Evolutionary conservation across 2,888 invertebrate genomes (phyloP), one percentile per base, ranked within the genome.

Genomic region (Ctena decussata): DNA sequence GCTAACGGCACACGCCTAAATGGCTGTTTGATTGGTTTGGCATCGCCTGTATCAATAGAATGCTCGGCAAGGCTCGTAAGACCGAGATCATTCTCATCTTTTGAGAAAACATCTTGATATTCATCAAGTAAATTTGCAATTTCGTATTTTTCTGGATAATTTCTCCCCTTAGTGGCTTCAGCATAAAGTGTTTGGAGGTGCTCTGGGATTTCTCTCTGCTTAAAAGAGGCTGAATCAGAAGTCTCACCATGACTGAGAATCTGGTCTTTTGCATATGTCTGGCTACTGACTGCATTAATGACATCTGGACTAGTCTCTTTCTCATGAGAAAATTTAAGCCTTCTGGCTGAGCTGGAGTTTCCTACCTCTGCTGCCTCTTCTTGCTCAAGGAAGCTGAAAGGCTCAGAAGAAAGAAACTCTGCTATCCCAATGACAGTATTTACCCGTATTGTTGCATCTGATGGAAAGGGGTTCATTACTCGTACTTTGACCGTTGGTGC

Each of bases 341-440:
- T 6, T 41, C 41, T 41, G 2, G 15, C 39, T 15, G 71, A 21
- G 46, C 24, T 35, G 18, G 39, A 60, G 27, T 79, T 72, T 6
- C 1, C 15, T 8, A 46, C 44, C 32, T 79, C 77, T 37, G 37
- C 41, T 21, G 35, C 46, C 30, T 44, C n/a, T n/a, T n/a, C n/a
- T n/a, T n/a, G n/a, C n/a, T n/a, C n/a, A n/a, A n/a, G n/a, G n/a
- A n/a, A n/a, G n/a, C n/a, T n/a, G n/a, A 15, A 39, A 53, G 41
- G 24, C 60, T 53, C 24, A 37, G n/a, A 32, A 12, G 76, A 37
- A 15, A 77, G 27, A 53, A 60, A 49, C 41, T 89, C 85, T n/a
- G 83, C 83, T 37, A n/a, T 35, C 24, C 86, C 89, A 32, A 87
- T 65, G 18, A 73, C 27, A 27, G 81, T 78, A 53, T 84, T 81